phyloP scores from a whole-genome alignment of 2,113 vertebrate genomes.

The Chlamydotis undulata region DNA sequence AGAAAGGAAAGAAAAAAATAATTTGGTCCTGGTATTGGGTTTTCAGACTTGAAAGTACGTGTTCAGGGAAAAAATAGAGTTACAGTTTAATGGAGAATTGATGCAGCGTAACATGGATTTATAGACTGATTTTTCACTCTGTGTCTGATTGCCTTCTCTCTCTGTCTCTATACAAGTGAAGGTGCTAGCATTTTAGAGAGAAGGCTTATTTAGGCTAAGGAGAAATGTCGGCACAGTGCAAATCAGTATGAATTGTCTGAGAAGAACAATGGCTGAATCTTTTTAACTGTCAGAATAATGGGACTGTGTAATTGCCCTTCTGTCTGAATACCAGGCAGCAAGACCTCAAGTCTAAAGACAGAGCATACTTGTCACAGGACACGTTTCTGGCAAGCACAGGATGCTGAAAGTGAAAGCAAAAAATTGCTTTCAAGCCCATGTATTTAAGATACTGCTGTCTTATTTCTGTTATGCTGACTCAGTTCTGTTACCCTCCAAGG shows the following conservation, averaged over 20 bases:
- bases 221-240: background rate
- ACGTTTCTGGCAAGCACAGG: background rate
- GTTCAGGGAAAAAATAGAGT: background rate
- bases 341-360: background rate
- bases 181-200: constrained; percentile 24
- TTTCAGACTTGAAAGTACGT: background rate
- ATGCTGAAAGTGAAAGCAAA: background rate
- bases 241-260: constrained; percentile 40
- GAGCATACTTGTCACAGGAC: background rate
- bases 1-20: background rate
- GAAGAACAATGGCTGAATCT: constrained; percentile 18
- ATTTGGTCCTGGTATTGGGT: background rate
- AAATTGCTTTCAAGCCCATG: background rate
- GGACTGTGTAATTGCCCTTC: constrained; percentile 28
- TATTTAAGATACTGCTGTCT: background rate
- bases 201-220: constrained; percentile 16
- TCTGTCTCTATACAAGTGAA: background rate
- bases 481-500: background rate
- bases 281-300: background rate
- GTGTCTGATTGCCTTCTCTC: constrained; percentile 26
- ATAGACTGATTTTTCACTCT: background rate
- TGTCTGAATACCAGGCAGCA: background rate
- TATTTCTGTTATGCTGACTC: background rate
- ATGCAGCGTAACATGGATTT: background rate
- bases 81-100: background rate